These are phyloP conservation scores for Lepisosteus osseus DNA, from an alignment of 2,113 vertebrate species.

Conservation along the genomic window DNA sequence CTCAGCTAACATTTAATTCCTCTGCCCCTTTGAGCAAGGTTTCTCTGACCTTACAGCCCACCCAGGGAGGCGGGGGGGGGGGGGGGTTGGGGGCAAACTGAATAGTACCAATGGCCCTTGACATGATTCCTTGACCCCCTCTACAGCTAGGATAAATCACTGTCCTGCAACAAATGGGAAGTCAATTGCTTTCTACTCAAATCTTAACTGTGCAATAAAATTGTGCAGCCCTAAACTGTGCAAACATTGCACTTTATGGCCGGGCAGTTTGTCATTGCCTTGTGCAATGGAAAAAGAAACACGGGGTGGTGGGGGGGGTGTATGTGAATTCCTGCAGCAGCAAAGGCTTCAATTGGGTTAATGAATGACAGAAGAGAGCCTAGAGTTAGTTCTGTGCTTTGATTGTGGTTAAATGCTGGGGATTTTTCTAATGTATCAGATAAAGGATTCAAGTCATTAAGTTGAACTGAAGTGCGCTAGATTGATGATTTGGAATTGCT, in stretches of 20 bases:
- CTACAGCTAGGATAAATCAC: neutral
- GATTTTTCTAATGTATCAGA: too few species aligned
- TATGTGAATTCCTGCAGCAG: neutral
- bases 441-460: too few species aligned
- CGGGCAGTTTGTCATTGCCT: neutral
- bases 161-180: neutral
- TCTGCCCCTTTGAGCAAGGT: conserved; percentile 3
- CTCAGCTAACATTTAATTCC: too few species aligned
- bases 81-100: neutral
- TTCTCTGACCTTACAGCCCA: neutral
- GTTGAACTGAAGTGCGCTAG: too few species aligned
- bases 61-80: neutral
- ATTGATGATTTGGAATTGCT: too few species aligned
- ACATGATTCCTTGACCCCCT: neutral
- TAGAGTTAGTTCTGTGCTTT: too few species aligned
- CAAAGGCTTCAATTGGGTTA: neutral
- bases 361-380: neutral
- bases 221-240: neutral
- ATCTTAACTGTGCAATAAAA: neutral
- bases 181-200: neutral
- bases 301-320: neutral
- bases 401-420: too few species aligned
- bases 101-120: neutral
- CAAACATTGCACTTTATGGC: neutral
- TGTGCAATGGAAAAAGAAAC: neutral